Evolutionary conservation across 2,113 vertebrate species (phyloP).

Genomic region (Chitala chitala): DNA sequence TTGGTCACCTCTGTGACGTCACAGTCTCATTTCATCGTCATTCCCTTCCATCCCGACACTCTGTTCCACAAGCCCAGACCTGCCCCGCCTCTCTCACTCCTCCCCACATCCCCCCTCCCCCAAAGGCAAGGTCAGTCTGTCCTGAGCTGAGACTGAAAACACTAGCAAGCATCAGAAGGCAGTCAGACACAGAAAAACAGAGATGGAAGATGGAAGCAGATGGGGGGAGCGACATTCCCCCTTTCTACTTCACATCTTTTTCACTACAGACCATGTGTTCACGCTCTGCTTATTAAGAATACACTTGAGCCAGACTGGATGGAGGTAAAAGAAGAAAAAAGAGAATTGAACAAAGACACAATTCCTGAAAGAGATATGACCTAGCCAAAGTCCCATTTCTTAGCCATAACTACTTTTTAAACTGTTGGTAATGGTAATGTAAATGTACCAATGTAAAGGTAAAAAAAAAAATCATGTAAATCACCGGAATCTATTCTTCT

Average conservation of each 20-base stretch:
- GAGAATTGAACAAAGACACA: neutral
- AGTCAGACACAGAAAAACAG: neutral
- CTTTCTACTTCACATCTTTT: neutral
- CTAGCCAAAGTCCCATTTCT: no score
- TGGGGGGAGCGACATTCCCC: slow-evolving; percentile 4
- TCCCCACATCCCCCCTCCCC: slow-evolving; percentile 9
- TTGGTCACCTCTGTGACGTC: no score
- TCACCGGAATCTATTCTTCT: no score
- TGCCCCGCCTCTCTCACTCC: slow-evolving; percentile 17
- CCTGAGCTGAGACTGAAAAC: slow-evolving; percentile 23
- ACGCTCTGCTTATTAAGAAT: neutral
- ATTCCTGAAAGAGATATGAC: neutral
- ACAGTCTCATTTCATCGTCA: neutral
- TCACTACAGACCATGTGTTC: neutral
- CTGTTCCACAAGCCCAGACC: slow-evolving; percentile 10
- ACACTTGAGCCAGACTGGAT: neutral
- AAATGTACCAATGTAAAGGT: no score
- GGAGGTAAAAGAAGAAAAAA: neutral
- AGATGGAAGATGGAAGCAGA: neutral
- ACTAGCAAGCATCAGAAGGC: slow-evolving; percentile 1
- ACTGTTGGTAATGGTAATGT: no score
- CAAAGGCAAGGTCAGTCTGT: slow-evolving; percentile 45
- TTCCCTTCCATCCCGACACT: neutral
- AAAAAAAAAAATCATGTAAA: no score
- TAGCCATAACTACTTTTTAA: no score